Evolutionary conservation across 2,113 vertebrate genomes (phyloP).

Genomic region (Heloderma charlesbogerti): DNA sequence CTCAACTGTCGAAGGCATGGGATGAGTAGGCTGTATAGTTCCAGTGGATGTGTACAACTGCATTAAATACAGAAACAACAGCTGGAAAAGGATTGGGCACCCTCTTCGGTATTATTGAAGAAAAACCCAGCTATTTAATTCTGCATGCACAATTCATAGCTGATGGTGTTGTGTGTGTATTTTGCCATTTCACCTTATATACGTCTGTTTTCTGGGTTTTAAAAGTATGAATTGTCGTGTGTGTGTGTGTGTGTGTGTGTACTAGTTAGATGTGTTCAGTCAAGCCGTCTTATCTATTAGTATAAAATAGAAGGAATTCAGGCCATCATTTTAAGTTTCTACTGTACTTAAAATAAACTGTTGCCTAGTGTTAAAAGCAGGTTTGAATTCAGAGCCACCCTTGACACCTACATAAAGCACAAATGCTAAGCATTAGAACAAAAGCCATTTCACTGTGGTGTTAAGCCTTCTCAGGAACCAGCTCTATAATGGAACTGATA

Average conservation of each 20-base stretch:
- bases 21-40: neutral
- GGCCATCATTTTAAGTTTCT: neutral
- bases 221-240: neutral
- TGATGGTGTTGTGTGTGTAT: neutral
- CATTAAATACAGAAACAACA: neutral
- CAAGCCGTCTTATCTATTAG: neutral
- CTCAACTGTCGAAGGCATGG: neutral
- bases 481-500: slow-evolving; percentile 71
- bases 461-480: slow-evolving; percentile 59
- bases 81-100: neutral
- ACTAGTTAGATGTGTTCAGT: neutral
- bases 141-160: neutral
- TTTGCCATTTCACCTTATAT: neutral
- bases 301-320: neutral
- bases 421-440: neutral
- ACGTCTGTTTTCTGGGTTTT: neutral
- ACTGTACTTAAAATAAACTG: neutral
- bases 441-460: slow-evolving; percentile 39
- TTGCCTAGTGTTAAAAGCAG: slow-evolving; percentile 1
- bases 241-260: neutral
- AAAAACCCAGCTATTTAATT: neutral
- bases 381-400: slow-evolving; percentile 29
- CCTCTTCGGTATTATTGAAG: neutral
- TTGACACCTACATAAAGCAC: neutral
- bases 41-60: neutral